Percentiles rank a stretch among this genome's conserved stretches.
phyloP scores from a whole-genome alignment of 2,113 vertebrate species.

The Ictalurus punctatus region DNA sequence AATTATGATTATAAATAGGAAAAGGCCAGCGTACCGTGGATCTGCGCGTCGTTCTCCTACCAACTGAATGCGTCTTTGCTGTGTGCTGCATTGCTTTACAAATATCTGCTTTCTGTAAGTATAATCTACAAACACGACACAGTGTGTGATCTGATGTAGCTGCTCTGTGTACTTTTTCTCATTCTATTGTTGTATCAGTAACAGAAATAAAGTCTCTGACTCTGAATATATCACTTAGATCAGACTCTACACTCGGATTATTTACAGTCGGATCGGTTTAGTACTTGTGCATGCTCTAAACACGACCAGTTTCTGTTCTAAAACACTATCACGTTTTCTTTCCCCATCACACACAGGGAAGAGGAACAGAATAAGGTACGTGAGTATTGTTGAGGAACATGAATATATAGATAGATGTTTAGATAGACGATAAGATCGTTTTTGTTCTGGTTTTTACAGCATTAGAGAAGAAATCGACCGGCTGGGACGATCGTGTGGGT shows the following conservation, averaged over 20 bases:
- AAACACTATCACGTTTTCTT: neutral
- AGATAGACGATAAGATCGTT: neutral
- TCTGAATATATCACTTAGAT: neutral
- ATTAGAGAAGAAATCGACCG: neutral
- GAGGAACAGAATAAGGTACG: neutral
- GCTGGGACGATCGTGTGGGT: neutral
- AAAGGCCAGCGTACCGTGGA: conserved; percentile 26
- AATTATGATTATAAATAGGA: neutral
- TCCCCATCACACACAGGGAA: neutral
- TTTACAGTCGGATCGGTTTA: neutral
- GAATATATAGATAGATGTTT: neutral
- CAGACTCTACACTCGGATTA: too few species aligned
- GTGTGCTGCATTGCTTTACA: too few species aligned
- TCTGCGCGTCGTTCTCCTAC: conserved; percentile 6
- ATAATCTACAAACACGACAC: neutral
- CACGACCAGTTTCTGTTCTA: neutral
- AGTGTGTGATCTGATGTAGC: too few species aligned
- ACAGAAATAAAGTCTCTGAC: too few species aligned
- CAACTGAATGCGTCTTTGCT: too few species aligned
- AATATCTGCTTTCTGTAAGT: conserved; percentile 24
- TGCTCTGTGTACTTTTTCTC: too few species aligned
- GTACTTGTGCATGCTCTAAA: neutral
- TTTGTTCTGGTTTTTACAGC: neutral
- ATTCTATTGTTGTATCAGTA: too few species aligned
- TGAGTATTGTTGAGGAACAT: neutral